These are phyloP conservation scores for Scomberomorus guttatus DNA, from an alignment of 2,797 vertebrate species.

Conservation along the genomic window DNA sequence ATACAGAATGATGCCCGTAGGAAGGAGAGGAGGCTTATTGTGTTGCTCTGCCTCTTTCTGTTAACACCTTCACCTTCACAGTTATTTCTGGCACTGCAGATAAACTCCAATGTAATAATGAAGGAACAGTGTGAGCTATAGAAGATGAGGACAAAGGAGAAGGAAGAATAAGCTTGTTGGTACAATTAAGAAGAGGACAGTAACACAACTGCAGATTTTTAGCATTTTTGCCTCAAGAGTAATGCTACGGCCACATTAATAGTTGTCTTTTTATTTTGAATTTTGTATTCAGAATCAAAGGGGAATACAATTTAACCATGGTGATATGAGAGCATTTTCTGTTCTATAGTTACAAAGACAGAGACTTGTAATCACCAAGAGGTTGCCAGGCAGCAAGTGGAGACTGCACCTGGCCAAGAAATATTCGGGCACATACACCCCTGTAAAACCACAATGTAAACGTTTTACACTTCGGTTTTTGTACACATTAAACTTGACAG, in stretches of 20 bases:
- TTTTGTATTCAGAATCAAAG: background rate
- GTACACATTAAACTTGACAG: no score
- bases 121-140: background rate
- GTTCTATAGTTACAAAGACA: no score
- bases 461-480: no score
- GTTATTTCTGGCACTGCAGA: constrained; percentile 7
- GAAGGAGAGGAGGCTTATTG: background rate
- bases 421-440: no score
- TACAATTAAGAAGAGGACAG: background rate
- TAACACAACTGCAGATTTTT: background rate
- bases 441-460: no score
- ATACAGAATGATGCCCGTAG: background rate
- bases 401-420: no score
- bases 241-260: no score
- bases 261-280: background rate
- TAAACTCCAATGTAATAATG: background rate
- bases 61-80: constrained; percentile 16
- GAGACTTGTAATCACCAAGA: no score
- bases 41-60: background rate
- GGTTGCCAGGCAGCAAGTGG: no score
- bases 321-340: background rate
- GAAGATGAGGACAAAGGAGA: background rate
- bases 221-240: background rate
- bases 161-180: background rate
- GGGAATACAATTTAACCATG: background rate